Conservation (phyloP, 2,113 vertebrate species). For the Picathartes gymnocephalus region DNA sequence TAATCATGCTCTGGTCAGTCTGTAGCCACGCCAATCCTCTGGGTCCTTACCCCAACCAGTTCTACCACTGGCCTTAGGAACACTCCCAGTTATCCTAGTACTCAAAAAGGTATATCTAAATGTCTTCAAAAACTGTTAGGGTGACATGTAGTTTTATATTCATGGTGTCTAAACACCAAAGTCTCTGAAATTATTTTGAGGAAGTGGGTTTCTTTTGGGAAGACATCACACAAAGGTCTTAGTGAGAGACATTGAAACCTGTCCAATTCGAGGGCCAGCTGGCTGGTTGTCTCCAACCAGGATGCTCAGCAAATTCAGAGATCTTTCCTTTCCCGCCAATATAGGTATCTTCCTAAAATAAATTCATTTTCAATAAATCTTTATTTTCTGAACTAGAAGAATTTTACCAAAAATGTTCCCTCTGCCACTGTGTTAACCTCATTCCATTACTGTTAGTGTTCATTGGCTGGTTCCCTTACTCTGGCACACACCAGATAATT, state of each 20-base stretch:
- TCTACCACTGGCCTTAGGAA: neutral
- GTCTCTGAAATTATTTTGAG: neutral
- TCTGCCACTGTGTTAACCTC: neutral
- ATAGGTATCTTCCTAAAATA: neutral
- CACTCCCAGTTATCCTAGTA: neutral
- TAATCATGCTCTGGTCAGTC: neutral
- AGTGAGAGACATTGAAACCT: neutral
- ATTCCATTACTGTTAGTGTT: neutral
- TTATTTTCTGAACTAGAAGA: neutral
- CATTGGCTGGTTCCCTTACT: neutral
- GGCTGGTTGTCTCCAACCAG: neutral
- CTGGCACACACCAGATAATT: neutral
- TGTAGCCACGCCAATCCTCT: neutral
- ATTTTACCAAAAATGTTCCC: neutral
- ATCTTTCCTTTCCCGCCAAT: neutral
- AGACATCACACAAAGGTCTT: neutral
- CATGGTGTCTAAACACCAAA: neutral
- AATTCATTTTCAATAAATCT: neutral
- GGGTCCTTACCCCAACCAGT: neutral
- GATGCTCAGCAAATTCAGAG: neutral
- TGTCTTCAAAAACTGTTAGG: neutral
- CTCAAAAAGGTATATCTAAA: neutral
- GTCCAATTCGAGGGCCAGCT: neutral
- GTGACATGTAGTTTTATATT: neutral
- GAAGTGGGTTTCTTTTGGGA: neutral